These are phyloP conservation scores for Eupithecia subumbrata DNA, from an alignment of 2,888 invertebrate genomes.

Conservation along the genomic window DNA sequence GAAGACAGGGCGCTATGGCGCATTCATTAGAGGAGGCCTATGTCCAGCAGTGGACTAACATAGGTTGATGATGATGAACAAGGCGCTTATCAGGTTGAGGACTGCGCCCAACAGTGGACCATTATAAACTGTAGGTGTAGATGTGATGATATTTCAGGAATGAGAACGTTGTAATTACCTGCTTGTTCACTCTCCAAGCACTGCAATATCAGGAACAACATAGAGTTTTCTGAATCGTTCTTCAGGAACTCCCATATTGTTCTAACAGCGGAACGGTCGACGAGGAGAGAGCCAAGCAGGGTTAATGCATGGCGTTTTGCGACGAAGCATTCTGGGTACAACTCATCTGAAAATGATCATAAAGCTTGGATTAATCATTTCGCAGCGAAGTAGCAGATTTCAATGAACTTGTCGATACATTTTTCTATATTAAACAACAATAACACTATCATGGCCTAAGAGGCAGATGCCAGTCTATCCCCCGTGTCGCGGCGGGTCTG, in stretches of 20 bases:
- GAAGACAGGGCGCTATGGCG: too few relatives aligned
- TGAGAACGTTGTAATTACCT: slow-evolving; percentile 50
- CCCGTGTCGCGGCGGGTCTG: too few relatives aligned
- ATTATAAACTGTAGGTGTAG: neutral
- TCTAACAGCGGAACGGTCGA: slow-evolving; percentile 58
- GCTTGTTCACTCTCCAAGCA: slow-evolving; percentile 60
- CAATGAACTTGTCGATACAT: too few relatives aligned
- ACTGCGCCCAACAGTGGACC: neutral
- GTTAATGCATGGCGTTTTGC: slow-evolving; percentile 63
- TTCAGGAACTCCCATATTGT: slow-evolving; percentile 63
- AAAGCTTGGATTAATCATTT: neutral
- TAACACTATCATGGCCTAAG: too few relatives aligned
- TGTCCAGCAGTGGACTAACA: too few relatives aligned
- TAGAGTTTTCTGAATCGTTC: slow-evolving; percentile 46
- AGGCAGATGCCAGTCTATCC: too few relatives aligned
- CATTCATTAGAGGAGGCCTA: too few relatives aligned
- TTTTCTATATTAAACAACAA: too few relatives aligned
- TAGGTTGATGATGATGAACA: too few relatives aligned
- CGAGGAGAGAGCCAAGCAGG: slow-evolving; percentile 60
- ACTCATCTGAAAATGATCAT: slow-evolving; percentile 56
- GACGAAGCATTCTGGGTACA: slow-evolving; percentile 43
- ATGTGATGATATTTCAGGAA: neutral
- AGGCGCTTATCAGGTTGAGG: neutral
- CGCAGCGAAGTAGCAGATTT: neutral
- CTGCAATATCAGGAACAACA: slow-evolving; percentile 63